Base-by-base conservation (phyloP, 2,797 vertebrate species). In the Poeciliopsis paucimaculata region DNA sequence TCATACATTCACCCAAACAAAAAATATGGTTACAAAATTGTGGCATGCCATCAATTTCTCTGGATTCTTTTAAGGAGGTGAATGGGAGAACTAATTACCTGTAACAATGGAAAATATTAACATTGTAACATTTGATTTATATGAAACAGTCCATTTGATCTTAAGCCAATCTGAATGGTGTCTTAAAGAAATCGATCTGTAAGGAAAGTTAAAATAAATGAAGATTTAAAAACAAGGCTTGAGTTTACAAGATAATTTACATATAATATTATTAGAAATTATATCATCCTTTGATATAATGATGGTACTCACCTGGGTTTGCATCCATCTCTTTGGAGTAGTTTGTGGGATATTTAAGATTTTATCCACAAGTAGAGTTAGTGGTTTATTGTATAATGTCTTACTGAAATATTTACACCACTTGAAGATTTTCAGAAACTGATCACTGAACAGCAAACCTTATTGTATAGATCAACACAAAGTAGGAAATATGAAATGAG, bases 171-270 rank as follows among this genome's bases (percentile, higher is more conserved):
- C 36, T 68, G 46, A 47, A 47, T 47, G 20, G 20, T 43, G 12
- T 12, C 5, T 13, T 43, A 43, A 41, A 68, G 1, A n/a, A 43
- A 68, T 6, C 39, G n/a, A 13, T 71, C 13, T 71, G 41, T 6
- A 71, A n/a, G 26, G 28, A 39, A 68, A 13, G 36, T 26, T 39
- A 45, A 45, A 43, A 70, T 5, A 28, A 72, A 18, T 46, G 4
- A 43, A 70, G 68, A 28, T 43, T 53, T 45, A 71, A 46, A 46
- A 71, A 46, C 43, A 28, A 28, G 26, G 1, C 7, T 45, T 46
- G 41, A 72, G 13, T 72, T 72, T 46, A 72, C 66, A 72, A 46
- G 28, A 72, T 72, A 72, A 72, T 72, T 15, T 28, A 16, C 26
- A 71, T 43, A 7, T 16, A 28, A 20, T 46, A 28, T 46, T 16